phyloP scores from a whole-genome alignment of 92 coral and sea anemone species.

The Actinostola sp. region DNA sequence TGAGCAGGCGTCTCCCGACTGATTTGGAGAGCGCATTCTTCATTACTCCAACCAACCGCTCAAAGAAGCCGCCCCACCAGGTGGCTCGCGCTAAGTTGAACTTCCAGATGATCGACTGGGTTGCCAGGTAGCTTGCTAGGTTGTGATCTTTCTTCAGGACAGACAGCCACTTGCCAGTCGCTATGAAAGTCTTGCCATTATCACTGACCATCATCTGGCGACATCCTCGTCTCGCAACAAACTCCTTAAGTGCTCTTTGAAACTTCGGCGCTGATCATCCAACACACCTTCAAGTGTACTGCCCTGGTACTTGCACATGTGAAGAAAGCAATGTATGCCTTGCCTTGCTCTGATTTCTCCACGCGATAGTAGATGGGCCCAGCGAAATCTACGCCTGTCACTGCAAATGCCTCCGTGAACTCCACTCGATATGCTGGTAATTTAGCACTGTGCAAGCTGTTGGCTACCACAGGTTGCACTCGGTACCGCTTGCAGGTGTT shows the following conservation, averaged over 20 bases:
- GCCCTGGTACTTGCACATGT: conserved; percentile 68
- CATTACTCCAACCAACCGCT: conserved; percentile 34
- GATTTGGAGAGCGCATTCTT: conserved; percentile 28
- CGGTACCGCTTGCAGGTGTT: conserved; percentile 43
- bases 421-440: conserved; percentile 44
- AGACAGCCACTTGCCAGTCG: conserved; percentile 39
- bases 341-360: conserved; percentile 8
- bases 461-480: conserved; percentile 32
- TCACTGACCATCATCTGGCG: conserved; percentile 51
- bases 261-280: conserved; percentile 37
- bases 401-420: conserved; percentile 46
- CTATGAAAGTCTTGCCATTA: conserved; percentile 54
- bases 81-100: conserved; percentile 55
- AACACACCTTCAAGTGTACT: conserved; percentile 53
- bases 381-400: conserved; percentile 63
- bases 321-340: conserved; percentile 55
- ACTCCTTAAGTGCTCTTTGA: conserved; percentile 35
- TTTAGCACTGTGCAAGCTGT: conserved; percentile 10
- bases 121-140: conserved; percentile 51
- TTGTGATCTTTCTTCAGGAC: conserved; percentile 28
- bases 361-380: conserved; percentile 45
- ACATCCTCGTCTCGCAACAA: conserved; percentile 50
- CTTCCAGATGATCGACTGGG: conserved; percentile 40
- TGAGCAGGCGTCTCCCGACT: conserved; percentile 43
- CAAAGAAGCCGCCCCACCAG: conserved; percentile 54